Evolutionary conservation across 1,140 invertebrate species (phyloP).

Genomic region (Stegodyphus dumicola): DNA sequence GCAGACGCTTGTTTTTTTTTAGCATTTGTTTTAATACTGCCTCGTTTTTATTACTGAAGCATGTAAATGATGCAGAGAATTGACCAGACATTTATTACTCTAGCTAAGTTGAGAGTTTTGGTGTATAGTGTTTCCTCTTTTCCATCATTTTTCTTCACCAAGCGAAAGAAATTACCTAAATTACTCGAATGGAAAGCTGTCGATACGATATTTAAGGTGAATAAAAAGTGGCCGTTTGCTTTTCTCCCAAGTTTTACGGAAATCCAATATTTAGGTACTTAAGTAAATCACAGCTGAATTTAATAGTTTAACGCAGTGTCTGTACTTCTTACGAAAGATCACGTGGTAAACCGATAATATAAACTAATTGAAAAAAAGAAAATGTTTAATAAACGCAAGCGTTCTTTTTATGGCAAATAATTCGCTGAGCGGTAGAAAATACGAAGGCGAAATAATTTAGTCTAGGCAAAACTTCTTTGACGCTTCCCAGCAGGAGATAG

Average conservation of each 20-base stretch:
- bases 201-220: background rate
- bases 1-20: no score
- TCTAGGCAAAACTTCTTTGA: background rate
- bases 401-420: slow-evolving; percentile 59
- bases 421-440: slow-evolving; percentile 20
- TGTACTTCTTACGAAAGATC: background rate
- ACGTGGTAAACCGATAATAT: background rate
- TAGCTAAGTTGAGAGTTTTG: no score
- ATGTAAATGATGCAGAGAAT: no score
- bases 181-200: background rate
- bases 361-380: slow-evolving; percentile 37
- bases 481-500: slow-evolving; percentile 29
- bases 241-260: background rate
- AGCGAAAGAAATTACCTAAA: background rate
- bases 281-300: background rate
- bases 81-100: no score
- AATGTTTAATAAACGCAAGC: slow-evolving; percentile 24
- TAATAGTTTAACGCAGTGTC: background rate
- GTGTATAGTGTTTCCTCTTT: no score
- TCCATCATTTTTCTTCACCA: background rate
- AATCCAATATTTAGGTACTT: slow-evolving; percentile 5
- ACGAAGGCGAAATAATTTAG: slow-evolving; percentile 45
- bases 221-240: background rate
- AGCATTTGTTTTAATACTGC: no score
- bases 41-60: no score